These are phyloP conservation scores for Hippocampus comes DNA, from an alignment of 2,113 vertebrate species.

Conservation along the genomic window DNA sequence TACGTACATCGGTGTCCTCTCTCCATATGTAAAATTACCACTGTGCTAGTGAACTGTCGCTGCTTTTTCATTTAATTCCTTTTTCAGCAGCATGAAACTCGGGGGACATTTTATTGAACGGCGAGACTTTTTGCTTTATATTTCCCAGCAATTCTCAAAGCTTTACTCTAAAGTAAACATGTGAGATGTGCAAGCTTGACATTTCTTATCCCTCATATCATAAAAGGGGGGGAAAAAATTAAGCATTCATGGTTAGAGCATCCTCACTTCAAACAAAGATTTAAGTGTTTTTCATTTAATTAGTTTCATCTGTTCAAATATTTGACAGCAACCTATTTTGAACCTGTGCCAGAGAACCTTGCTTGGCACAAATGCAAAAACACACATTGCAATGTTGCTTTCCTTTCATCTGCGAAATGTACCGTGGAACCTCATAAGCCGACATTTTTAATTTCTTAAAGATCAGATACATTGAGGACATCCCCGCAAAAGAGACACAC, in stretches of 20 bases:
- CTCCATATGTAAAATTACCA: conserved; percentile 2
- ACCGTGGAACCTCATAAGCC: too few species aligned
- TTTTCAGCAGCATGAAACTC: background rate
- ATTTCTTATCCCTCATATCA: background rate
- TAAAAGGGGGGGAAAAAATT: background rate
- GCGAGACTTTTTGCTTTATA: background rate
- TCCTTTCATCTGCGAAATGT: background rate
- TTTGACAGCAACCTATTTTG: background rate
- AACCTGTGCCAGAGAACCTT: conserved; percentile 11
- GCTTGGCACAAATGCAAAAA: background rate
- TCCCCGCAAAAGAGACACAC: conserved; percentile 24
- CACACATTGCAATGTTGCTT: conserved; percentile 5
- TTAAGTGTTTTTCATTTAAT: background rate
- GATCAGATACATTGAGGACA: conserved; percentile 36
- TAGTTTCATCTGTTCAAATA: background rate
- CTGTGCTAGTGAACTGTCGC: background rate
- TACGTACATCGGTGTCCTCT: conserved; percentile 21
- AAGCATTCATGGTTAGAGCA: background rate
- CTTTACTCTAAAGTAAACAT: background rate
- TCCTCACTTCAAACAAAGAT: background rate
- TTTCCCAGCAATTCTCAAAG: background rate
- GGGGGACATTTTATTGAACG: background rate
- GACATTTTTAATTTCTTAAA: background rate
- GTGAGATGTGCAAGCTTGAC: background rate
- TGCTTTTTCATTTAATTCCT: background rate